Conservation (phyloP, 2,888 invertebrate genomes). For the Acanthosepion pharaonis region DNA sequence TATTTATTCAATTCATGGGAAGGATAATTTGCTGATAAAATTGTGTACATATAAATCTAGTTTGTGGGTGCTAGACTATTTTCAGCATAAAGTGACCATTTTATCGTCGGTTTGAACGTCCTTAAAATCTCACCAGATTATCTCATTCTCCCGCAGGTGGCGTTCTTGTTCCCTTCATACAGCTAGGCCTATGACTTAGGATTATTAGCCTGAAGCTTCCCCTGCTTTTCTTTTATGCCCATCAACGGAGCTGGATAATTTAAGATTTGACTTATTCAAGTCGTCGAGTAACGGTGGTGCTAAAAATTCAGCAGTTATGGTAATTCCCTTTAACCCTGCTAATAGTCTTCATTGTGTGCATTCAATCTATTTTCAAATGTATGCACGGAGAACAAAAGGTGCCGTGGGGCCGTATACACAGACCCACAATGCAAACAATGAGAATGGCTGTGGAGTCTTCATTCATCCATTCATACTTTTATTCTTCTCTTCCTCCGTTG, state of each 20-base stretch:
- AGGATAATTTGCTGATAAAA: too few relatives aligned
- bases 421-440: not conserved
- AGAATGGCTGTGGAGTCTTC: not conserved
- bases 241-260: constrained; percentile 34
- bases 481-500: not conserved
- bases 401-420: constrained; percentile 14
- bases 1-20: too few relatives aligned
- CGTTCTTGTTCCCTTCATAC: not conserved
- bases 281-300: not conserved
- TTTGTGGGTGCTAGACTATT: not conserved
- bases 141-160: not conserved
- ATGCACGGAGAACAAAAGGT: constrained; percentile 7
- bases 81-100: not conserved
- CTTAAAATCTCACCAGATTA: constrained; percentile 24
- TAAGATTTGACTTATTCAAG: constrained; percentile 35
- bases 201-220: constrained; percentile 24
- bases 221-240: not conserved
- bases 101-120: not conserved
- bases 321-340: constrained; percentile 37
- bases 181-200: not conserved
- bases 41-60: not conserved
- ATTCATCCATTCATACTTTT: not conserved
- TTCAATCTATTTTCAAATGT: constrained; percentile 14
- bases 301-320: constrained; percentile 37
- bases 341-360: not conserved